Evolutionary conservation across 2,888 invertebrate species (phyloP).

Genomic region (Drosophila lacicola): DNA sequence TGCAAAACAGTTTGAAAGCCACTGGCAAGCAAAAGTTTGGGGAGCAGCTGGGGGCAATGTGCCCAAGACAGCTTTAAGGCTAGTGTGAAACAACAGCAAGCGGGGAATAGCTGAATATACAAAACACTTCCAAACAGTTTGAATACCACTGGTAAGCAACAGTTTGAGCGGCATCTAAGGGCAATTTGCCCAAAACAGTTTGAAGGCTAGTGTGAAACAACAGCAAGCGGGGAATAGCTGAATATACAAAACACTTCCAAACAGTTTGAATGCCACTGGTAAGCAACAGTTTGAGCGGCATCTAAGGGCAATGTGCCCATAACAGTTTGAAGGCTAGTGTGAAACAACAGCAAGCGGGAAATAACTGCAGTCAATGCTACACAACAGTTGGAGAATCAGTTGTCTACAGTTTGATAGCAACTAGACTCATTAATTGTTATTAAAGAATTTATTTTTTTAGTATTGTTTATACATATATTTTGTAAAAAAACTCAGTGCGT

Average conservation of each 20-base stretch:
- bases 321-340: background rate
- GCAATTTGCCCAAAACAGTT: background rate
- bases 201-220: background rate
- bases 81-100: background rate
- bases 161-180: too few species aligned
- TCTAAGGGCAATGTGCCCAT: background rate
- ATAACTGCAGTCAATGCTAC: background rate
- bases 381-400: constrained; percentile 3
- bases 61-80: background rate
- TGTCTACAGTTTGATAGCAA: constrained; percentile 30
- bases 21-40: constrained; percentile 1
- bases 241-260: too few species aligned
- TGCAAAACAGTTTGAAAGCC: background rate
- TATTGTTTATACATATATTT: constrained; percentile 17
- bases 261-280: background rate
- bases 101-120: background rate
- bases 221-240: background rate
- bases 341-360: background rate
- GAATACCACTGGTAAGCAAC: background rate
- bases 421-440: constrained; percentile 15
- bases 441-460: constrained; percentile 19
- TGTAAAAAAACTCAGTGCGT: constrained; percentile 57
- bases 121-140: background rate
- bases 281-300: too few species aligned
- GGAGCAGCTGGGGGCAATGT: background rate